phyloP scores from a whole-genome alignment of 2,888 invertebrate species.

The Lasioglossum zephyrum region DNA sequence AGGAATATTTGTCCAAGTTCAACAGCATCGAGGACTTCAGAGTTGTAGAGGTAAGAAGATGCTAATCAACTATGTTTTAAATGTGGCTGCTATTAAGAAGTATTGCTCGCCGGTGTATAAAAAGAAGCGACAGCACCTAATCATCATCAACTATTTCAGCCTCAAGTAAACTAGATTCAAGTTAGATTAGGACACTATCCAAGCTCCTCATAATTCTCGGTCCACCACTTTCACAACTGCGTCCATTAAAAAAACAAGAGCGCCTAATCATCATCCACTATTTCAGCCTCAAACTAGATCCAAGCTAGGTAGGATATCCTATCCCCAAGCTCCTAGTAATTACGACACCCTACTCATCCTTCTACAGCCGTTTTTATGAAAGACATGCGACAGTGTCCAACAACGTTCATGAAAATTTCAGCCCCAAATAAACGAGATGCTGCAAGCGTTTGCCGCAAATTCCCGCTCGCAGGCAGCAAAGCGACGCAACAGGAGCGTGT shows the following conservation, averaged over 20 bases:
- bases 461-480: slow-evolving; percentile 85
- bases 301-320: too few relatives aligned
- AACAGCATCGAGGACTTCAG: slow-evolving; percentile 96
- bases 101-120: too few relatives aligned
- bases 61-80: neutral
- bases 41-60: slow-evolving; percentile 88
- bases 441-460: slow-evolving; percentile 85
- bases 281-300: too few relatives aligned
- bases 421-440: slow-evolving; percentile 87
- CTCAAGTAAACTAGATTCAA: neutral
- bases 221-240: neutral
- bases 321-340: neutral
- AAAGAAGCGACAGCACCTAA: neutral
- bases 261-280: too few relatives aligned
- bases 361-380: neutral
- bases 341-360: too few relatives aligned
- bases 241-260: too few relatives aligned
- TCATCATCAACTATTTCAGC: neutral
- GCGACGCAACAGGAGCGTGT: slow-evolving; percentile 88
- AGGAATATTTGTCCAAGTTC: slow-evolving; percentile 91
- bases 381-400: neutral
- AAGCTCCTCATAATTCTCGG: too few relatives aligned
- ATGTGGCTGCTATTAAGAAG: neutral
- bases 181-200: neutral
- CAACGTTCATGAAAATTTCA: slow-evolving; percentile 79